Percentiles rank a stretch among this genome's conserved stretches.
These are phyloP conservation scores for Columba janthina DNA, from an alignment of 2,113 vertebrate genomes.

Conservation along the genomic window DNA sequence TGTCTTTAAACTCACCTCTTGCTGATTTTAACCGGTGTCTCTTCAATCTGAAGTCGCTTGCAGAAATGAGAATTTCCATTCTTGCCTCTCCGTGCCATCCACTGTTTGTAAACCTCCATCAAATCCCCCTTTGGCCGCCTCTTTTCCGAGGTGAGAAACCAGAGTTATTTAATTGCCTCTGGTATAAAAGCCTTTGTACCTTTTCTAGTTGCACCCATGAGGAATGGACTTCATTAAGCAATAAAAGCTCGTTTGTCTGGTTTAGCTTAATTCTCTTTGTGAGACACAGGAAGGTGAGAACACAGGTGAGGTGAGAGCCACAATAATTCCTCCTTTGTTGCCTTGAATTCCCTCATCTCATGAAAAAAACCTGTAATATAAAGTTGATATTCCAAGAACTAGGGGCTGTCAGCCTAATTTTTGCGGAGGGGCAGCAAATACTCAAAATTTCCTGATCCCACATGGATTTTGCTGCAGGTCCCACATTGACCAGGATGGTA, in stretches of 20 bases:
- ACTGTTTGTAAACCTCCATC: neutral
- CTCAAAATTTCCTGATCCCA: neutral
- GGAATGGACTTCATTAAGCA: constrained; percentile 6
- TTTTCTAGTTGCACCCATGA: neutral
- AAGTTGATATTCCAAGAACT: neutral
- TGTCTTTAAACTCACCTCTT: neutral
- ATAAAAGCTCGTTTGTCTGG: neutral
- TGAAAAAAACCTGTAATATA: neutral
- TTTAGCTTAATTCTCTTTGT: neutral
- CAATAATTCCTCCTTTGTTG: neutral
- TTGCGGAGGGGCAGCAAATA: neutral
- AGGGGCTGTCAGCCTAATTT: neutral
- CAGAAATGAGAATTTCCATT: neutral
- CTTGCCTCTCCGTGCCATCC: neutral
- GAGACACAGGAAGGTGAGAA: neutral
- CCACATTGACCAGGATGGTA: accelerated
- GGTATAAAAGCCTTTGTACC: neutral
- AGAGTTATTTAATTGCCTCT: neutral
- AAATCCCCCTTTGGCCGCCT: neutral
- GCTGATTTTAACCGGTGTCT: neutral
- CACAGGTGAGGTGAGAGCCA: neutral
- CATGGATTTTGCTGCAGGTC: neutral
- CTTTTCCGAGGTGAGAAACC: neutral
- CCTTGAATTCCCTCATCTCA: neutral
- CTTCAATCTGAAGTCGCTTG: neutral